Conservation (phyloP, 1,140 invertebrate species). For the Drosophila sproati region DNA sequence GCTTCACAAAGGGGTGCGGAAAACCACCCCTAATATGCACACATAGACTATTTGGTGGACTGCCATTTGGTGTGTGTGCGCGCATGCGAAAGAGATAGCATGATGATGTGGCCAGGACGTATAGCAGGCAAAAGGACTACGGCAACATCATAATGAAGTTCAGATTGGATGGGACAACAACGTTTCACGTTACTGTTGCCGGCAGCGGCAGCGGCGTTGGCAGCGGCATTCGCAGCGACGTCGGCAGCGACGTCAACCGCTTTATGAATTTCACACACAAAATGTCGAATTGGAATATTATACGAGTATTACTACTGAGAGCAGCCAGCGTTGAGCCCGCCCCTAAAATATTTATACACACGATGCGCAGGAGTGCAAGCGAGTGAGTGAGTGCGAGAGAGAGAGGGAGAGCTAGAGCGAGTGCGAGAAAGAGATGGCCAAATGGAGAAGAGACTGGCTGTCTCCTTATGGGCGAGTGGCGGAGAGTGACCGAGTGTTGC, state of each 20-base stretch:
- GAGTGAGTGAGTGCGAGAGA: conserved; percentile 13
- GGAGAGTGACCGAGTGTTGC: conserved; percentile 16
- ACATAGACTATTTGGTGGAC: not conserved
- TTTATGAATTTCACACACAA: conserved; percentile 80
- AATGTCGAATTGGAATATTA: conserved; percentile 83
- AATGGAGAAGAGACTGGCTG: not conserved
- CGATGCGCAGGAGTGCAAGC: not conserved
- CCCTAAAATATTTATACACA: conserved; percentile 65
- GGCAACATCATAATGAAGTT: conserved; percentile 69
- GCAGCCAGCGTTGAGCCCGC: conserved; percentile 41
- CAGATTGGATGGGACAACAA: conserved; percentile 59
- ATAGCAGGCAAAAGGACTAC: conserved; percentile 65
- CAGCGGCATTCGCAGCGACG: conserved; percentile 21
- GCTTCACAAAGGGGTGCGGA: conserved; percentile 46
- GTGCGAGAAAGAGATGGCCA: not conserved
- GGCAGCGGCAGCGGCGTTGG: not conserved
- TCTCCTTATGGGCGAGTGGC: conserved; percentile 2
- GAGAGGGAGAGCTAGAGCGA: conserved; percentile 8
- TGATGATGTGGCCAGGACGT: conserved; percentile 11
- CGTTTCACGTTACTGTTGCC: conserved; percentile 25
- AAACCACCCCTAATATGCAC: conserved; percentile 63
- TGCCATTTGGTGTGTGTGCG: conserved; percentile 8
- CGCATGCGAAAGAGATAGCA: conserved; percentile 41
- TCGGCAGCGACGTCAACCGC: conserved; percentile 42
- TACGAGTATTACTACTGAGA: conserved; percentile 15